phyloP scores from a whole-genome alignment of 1,140 invertebrate genomes.

The Philaenus spumarius region DNA sequence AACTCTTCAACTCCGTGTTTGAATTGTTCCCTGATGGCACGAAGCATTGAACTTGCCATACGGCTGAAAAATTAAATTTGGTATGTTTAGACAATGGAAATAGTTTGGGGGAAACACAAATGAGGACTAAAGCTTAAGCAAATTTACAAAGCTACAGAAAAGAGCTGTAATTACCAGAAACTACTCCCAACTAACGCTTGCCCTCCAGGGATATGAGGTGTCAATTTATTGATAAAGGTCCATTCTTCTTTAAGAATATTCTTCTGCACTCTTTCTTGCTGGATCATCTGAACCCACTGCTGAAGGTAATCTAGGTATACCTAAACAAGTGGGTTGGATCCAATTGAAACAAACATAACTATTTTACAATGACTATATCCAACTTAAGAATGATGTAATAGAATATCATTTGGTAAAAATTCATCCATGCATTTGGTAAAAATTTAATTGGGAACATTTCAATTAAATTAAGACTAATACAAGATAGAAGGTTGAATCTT shows the following conservation, averaged over 20 bases:
- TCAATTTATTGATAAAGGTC: constrained; percentile 63
- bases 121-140: no score
- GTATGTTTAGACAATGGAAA: neutral
- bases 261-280: constrained; percentile 62
- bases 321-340: no score
- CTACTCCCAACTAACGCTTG: constrained; percentile 25
- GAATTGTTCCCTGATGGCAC: constrained; percentile 45
- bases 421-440: no score
- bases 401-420: no score
- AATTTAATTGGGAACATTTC: no score
- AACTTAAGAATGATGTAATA: no score
- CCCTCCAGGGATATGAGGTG: constrained; percentile 57
- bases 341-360: no score
- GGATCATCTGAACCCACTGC: constrained; percentile 60
- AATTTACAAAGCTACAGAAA: no score
- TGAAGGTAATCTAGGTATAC: constrained; percentile 69
- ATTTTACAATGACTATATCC: no score
- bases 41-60: constrained; percentile 45
- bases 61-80: constrained; percentile 22
- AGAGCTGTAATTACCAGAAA: constrained; percentile 28
- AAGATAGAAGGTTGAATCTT: no score
- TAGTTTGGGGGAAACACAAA: no score
- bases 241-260: constrained; percentile 75
- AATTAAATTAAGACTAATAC: no score
- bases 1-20: constrained; percentile 46